A percentile compares a stretch with the other conserved stretches of the same genome.
These are phyloP conservation scores for Ceriagrion tenellum DNA, from an alignment of 2,888 invertebrate species.

Conservation along the genomic window DNA sequence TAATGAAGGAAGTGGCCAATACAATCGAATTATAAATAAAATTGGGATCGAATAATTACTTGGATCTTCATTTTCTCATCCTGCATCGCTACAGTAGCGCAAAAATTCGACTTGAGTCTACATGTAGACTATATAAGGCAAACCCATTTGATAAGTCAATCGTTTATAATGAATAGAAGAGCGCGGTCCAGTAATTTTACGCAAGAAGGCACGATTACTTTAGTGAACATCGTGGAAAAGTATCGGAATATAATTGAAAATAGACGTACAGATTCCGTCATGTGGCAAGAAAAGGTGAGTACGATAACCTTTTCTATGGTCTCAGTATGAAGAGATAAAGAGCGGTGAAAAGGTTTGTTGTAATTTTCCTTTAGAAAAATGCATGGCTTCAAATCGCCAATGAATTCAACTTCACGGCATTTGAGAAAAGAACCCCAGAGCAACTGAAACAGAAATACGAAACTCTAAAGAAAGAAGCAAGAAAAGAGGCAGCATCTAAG, in stretches of 20 bases:
- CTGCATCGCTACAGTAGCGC: neutral
- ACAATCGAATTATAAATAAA: too few species aligned
- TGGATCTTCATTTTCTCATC: neutral
- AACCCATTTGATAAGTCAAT: neutral
- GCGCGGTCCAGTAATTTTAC: neutral
- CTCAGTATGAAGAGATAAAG: neutral
- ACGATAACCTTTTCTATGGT: neutral
- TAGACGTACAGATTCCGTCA: neutral
- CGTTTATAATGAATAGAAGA: neutral
- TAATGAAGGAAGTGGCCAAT: too few species aligned
- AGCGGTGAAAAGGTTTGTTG: too few species aligned
- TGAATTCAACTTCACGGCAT: neutral
- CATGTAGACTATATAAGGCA: neutral
- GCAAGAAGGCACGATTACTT: neutral
- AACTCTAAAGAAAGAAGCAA: neutral
- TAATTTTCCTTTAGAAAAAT: neutral
- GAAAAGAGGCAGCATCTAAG: neutral
- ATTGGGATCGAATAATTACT: too few species aligned
- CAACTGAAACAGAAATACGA: constrained; percentile 18
- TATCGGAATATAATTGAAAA: neutral
- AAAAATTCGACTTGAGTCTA: neutral
- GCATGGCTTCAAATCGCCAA: neutral
- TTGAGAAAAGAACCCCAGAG: neutral
- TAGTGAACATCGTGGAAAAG: neutral
- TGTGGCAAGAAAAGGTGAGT: neutral